Conservation (phyloP, 2,113 vertebrate genomes). For the Scomber scombrus region DNA sequence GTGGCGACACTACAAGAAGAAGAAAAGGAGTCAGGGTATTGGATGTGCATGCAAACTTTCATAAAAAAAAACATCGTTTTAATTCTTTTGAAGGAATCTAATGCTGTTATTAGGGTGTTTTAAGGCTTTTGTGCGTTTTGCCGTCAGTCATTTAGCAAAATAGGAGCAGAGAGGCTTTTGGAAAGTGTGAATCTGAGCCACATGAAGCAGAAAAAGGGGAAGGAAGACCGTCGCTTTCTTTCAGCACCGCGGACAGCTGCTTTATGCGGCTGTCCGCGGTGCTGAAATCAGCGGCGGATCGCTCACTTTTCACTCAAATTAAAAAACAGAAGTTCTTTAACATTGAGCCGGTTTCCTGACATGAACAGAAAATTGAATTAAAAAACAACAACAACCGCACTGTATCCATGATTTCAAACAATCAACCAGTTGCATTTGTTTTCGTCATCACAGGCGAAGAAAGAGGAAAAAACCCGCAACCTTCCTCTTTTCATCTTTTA, state of each 20-base stretch:
- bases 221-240: constrained; percentile 3
- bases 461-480: background rate
- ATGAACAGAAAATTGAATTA: background rate
- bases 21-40: background rate
- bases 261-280: constrained; percentile 44
- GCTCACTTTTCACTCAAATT: constrained; percentile 49
- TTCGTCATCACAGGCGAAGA: background rate
- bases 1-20: background rate
- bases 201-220: constrained; percentile 4
- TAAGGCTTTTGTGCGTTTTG: background rate
- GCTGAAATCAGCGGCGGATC: constrained; percentile 41
- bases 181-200: background rate
- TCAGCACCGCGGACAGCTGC: constrained; percentile 56
- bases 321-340: background rate
- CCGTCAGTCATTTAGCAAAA: too few species aligned
- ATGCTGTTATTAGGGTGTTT: background rate
- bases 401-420: constrained; percentile 40
- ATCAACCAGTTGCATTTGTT: constrained; percentile 76
- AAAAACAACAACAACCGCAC: background rate
- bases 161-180: background rate
- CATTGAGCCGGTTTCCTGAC: accelerated
- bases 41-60: constrained; percentile 40
- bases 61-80: background rate
- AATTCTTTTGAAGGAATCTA: background rate
- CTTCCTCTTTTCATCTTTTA: background rate